A percentile compares a stretch with the other conserved stretches of the same genome.
Evolutionary conservation across 2,797 vertebrate species (phyloP).

Genomic region (Myotis pilosus): DNA sequence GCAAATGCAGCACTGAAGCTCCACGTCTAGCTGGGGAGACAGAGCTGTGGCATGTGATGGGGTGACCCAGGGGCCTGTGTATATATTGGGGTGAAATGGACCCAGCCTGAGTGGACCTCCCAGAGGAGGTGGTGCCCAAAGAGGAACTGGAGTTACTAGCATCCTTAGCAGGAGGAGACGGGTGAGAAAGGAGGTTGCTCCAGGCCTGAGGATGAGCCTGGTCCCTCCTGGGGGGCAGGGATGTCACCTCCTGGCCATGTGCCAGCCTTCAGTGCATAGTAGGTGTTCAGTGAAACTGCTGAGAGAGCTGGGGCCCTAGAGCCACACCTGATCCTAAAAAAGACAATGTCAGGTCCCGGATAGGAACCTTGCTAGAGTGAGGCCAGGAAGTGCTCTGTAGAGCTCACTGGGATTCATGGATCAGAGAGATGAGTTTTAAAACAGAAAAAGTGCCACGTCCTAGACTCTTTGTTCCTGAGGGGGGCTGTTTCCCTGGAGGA

Average conservation of each 20-base stretch:
- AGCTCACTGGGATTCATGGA: neutral
- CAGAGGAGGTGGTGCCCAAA: neutral
- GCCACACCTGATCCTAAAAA: neutral
- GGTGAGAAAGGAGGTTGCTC: neutral
- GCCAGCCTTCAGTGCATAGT: neutral
- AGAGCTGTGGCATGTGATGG: neutral
- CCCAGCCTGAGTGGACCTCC: neutral
- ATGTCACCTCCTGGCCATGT: fast-evolving
- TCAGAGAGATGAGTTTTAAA: neutral
- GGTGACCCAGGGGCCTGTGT: too few species aligned
- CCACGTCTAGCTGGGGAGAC: neutral
- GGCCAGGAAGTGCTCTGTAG: neutral
- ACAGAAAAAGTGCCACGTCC: neutral
- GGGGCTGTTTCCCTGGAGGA: neutral
- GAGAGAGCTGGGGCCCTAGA: neutral
- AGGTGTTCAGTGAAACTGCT: neutral
- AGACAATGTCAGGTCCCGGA: neutral
- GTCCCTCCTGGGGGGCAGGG: neutral
- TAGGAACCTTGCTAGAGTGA: fast-evolving
- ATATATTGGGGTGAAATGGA: neutral
- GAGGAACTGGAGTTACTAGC: neutral
- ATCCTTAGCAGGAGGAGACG: neutral
- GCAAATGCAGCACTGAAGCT: neutral
- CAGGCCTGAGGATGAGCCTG: neutral
- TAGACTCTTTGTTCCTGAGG: neutral